Conservation (phyloP, 2,888 invertebrate species). For the Mactromeris polynyma region DNA sequence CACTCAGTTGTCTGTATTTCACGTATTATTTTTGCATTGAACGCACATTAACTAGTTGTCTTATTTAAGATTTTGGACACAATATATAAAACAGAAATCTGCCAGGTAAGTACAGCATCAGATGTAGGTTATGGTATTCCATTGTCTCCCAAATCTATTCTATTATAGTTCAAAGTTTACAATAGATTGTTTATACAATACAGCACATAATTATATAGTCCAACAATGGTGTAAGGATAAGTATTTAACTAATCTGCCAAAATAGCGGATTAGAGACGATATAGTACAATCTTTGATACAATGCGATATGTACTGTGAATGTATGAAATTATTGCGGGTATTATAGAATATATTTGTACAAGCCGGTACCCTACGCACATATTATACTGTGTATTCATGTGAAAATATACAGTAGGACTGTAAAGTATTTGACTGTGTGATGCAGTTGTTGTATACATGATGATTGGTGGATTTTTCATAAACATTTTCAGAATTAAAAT, state of each 20-base stretch:
- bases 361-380: neutral
- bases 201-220: neutral
- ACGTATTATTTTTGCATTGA: neutral
- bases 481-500: too few relatives aligned
- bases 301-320: neutral
- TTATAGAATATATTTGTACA: neutral
- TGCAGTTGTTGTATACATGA: too few relatives aligned
- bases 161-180: neutral
- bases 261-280: slow-evolving; percentile 24
- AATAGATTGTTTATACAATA: neutral
- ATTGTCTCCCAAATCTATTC: neutral
- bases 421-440: too few relatives aligned
- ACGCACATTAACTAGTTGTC: neutral
- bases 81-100: neutral
- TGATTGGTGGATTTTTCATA: too few relatives aligned
- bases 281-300: neutral
- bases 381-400: neutral
- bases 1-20: neutral
- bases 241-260: slow-evolving; percentile 25
- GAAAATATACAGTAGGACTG: neutral
- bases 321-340: neutral
- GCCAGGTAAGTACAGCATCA: neutral
- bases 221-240: slow-evolving; percentile 18
- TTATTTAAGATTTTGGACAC: neutral
- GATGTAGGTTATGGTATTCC: neutral